These are phyloP conservation scores for Elephas maximus DNA, from an alignment of 2,113 vertebrate species.

Conservation along the genomic window DNA sequence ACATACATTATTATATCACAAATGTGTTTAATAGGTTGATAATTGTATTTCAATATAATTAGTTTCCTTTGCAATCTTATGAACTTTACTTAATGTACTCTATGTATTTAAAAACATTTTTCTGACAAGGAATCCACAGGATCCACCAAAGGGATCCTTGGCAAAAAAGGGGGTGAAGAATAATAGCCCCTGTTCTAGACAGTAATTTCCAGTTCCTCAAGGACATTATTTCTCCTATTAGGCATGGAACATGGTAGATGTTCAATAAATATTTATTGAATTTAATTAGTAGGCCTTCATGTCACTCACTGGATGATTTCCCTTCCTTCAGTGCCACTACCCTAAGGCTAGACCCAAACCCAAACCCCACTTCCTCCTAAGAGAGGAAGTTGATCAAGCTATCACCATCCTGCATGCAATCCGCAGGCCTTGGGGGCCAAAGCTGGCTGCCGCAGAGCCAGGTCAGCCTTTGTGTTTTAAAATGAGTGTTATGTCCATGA, in stretches of 20 bases:
- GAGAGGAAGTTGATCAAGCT: conserved; percentile 73
- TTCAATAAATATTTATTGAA: background rate
- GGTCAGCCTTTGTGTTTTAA: conserved; percentile 50
- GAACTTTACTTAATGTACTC: conserved; percentile 30
- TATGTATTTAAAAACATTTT: background rate
- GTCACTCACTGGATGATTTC: background rate
- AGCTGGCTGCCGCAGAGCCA: background rate
- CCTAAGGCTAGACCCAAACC: no score
- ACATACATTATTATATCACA: background rate
- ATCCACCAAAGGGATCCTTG: background rate
- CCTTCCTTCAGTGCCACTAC: no score
- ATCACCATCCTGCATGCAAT: conserved; percentile 44
- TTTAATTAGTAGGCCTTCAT: background rate
- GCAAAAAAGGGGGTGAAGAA: background rate
- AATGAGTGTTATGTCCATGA: background rate
- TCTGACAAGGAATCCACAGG: background rate
- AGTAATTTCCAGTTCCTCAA: background rate
- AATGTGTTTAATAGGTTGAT: conserved; percentile 28
- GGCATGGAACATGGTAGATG: background rate
- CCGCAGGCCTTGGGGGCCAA: background rate
- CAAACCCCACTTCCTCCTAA: conserved; percentile 6
- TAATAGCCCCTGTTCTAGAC: background rate
- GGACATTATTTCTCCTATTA: background rate
- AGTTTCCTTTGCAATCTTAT: conserved; percentile 42
- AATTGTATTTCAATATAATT: conserved; percentile 26